phyloP scores from a whole-genome alignment of 2,797 vertebrate species.

The Lithobates pipiens region DNA sequence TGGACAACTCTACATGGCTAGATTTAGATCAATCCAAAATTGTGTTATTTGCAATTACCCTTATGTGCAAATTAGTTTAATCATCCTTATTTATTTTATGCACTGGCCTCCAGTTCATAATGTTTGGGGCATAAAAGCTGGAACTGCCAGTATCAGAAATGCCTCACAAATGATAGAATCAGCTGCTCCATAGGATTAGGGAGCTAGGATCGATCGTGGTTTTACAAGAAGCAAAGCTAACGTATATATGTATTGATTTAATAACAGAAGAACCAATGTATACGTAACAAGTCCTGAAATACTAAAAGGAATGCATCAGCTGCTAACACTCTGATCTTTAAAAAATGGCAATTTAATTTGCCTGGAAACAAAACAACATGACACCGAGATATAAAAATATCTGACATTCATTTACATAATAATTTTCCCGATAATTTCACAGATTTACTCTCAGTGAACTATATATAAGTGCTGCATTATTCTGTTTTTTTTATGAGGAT shows the following conservation, averaged over 20 bases:
- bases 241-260: background rate
- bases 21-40: too few relatives aligned
- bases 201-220: background rate
- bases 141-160: too few relatives aligned
- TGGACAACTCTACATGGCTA: too few relatives aligned
- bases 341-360: constrained; percentile 9
- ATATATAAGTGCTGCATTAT: background rate
- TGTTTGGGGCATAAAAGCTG: too few relatives aligned
- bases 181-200: background rate
- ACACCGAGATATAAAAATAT: constrained; percentile 14
- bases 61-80: too few relatives aligned
- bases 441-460: background rate
- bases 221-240: background rate
- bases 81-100: too few relatives aligned
- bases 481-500: too few relatives aligned
- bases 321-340: constrained; percentile 1
- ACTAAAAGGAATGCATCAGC: background rate
- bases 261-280: background rate
- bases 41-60: too few relatives aligned
- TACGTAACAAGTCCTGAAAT: background rate
- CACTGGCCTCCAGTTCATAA: too few relatives aligned
- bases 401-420: background rate
- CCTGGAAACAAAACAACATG: constrained; percentile 7
- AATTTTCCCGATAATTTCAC: constrained; percentile 1
- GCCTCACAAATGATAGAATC: too few relatives aligned